Conservation (phyloP, 2,797 vertebrate genomes). For the Bucorvus abyssinicus region DNA sequence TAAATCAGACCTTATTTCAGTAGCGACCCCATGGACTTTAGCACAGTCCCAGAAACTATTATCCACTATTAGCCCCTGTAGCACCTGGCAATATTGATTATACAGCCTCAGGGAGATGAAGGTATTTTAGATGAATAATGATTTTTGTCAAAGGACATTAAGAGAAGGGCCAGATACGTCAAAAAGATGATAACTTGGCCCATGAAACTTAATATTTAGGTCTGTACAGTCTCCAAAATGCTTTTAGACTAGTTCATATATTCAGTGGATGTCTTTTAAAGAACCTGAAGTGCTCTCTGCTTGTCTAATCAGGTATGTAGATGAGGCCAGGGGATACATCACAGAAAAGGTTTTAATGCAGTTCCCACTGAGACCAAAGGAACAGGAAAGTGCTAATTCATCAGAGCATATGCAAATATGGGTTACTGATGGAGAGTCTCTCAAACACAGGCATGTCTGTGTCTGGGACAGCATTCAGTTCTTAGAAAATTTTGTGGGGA, state of each 20-base stretch:
- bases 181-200: not conserved
- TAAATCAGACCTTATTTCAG: not conserved
- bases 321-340: accelerated
- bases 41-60: not conserved
- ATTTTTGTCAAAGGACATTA: not conserved
- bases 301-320: not conserved
- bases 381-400: not conserved
- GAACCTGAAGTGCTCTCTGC: not conserved
- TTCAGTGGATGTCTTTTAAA: not conserved
- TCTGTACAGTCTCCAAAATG: not conserved
- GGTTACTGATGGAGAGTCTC: not conserved
- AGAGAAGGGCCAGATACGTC: not conserved
- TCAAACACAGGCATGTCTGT: not conserved
- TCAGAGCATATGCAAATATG: not conserved
- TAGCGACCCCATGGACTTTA: not conserved
- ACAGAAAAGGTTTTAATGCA: not conserved
- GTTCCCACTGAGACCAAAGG: not conserved
- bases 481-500: not conserved
- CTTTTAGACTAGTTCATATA: not conserved
- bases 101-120: not conserved
- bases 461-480: not conserved
- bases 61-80: not conserved
- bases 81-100: not conserved
- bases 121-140: not conserved
- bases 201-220: not conserved